phyloP scores from a whole-genome alignment of 1,140 invertebrate species.

The Acromyrmex heyeri region DNA sequence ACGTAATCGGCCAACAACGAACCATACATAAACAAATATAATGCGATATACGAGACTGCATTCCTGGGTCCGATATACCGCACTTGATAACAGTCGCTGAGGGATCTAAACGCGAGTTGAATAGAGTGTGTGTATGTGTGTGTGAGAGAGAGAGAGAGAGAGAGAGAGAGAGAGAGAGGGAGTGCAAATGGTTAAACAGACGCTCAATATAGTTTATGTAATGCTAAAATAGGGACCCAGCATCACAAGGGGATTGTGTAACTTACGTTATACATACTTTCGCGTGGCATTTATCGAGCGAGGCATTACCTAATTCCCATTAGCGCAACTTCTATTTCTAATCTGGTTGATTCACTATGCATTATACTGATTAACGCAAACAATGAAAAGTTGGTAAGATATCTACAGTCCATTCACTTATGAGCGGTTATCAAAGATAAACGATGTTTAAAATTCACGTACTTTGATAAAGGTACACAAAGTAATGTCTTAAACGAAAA shows the following conservation, averaged over 20 bases:
- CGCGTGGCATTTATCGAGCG: not conserved
- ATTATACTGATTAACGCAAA: constrained; percentile 64
- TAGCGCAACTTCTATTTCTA: constrained; percentile 56
- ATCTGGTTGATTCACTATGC: constrained; percentile 49
- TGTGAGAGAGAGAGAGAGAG: not conserved
- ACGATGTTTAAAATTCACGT: constrained; percentile 20
- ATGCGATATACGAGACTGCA: constrained; percentile 54
- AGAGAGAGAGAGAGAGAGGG: not conserved
- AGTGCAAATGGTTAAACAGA: constrained; percentile 52
- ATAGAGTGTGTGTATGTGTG: not conserved
- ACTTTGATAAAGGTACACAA: not conserved
- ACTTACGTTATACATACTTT: constrained; percentile 45
- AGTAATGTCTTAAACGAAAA: not conserved
- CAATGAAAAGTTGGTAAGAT: constrained; percentile 32
- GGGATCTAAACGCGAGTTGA: constrained; percentile 26
- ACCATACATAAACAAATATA: constrained; percentile 55
- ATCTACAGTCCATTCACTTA: not conserved
- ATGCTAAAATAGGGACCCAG: constrained; percentile 51
- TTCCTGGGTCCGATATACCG: constrained; percentile 54
- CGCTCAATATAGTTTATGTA: constrained; percentile 63
- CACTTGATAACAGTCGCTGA: constrained; percentile 32
- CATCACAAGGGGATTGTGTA: constrained; percentile 65
- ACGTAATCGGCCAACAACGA: constrained; percentile 60
- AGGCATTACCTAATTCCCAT: constrained; percentile 67
- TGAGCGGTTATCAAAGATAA: not conserved